Evolutionary conservation across 2,797 vertebrate genomes (phyloP).

Genomic region (Philypnodon macrostomus): DNA sequence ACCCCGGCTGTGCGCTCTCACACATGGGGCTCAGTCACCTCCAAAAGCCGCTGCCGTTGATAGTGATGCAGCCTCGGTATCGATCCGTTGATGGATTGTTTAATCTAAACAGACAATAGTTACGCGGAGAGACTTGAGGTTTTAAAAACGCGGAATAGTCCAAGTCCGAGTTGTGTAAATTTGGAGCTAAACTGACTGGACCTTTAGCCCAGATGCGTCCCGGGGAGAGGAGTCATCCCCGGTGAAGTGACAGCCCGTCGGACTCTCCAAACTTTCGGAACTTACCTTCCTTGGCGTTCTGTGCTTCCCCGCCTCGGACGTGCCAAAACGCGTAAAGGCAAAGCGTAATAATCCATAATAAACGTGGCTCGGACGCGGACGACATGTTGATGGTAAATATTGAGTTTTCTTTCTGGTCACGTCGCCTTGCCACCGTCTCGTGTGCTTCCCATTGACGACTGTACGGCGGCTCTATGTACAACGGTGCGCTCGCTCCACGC

Average conservation of each 20-base stretch:
- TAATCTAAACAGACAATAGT: constrained; percentile 12
- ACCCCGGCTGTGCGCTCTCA: constrained; percentile 18
- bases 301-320: constrained; percentile 83
- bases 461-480: constrained; percentile 73
- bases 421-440: constrained; percentile 62
- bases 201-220: constrained; percentile 28
- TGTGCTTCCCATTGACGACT: constrained; percentile 76
- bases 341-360: constrained; percentile 88
- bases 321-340: constrained; percentile 83
- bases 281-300: constrained; percentile 97
- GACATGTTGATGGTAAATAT: constrained; percentile 84
- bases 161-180: too few relatives aligned
- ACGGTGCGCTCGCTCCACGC: constrained; percentile 76
- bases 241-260: background rate
- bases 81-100: constrained; percentile 22
- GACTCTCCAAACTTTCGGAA: constrained; percentile 80
- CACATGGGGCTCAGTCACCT: background rate
- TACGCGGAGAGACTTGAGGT: background rate
- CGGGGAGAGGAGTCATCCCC: background rate
- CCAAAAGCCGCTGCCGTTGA: constrained; percentile 3
- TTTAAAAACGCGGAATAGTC: too few relatives aligned
- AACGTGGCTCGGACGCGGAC: constrained; percentile 77
- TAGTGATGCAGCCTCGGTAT: background rate
- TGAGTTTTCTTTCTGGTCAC: constrained; percentile 51
- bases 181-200: background rate